These are phyloP conservation scores for Epinephelus cyanopodus DNA, from an alignment of 2,113 vertebrate species.

Conservation along the genomic window DNA sequence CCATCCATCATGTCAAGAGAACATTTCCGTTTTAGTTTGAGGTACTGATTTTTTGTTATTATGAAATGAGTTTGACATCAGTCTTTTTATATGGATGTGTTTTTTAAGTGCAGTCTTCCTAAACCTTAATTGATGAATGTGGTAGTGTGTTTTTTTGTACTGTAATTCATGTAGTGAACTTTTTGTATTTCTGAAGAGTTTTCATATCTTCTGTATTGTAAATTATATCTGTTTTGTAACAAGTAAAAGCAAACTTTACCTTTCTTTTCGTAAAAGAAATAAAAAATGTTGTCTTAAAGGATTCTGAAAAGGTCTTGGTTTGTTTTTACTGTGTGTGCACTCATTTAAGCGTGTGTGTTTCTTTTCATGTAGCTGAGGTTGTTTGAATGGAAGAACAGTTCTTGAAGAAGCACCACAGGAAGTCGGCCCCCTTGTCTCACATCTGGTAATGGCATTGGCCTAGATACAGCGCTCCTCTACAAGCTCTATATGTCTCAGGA, in stretches of 20 bases:
- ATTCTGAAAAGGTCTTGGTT: conserved; percentile 15
- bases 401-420: conserved; percentile 63
- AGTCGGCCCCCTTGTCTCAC: conserved; percentile 70
- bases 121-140: conserved; percentile 23
- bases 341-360: conserved; percentile 23
- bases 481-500: conserved; percentile 34
- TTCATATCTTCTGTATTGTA: conserved; percentile 65
- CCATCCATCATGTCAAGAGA: conserved; percentile 10
- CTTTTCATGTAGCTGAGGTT: conserved; percentile 1
- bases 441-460: conserved; percentile 82
- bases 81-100: conserved; percentile 41
- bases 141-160: conserved; percentile 41
- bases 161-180: conserved; percentile 52
- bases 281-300: conserved; percentile 64
- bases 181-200: conserved; percentile 58
- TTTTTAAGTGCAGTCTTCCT: conserved; percentile 18
- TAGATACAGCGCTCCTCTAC: conserved; percentile 61
- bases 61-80: conserved; percentile 10
- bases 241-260: conserved; percentile 38
- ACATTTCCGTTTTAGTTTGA: conserved; percentile 36
- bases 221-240: conserved; percentile 77
- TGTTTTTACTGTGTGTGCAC: conserved; percentile 38
- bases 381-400: conserved; percentile 12
- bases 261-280: conserved; percentile 75
- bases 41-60: conserved; percentile 19